A percentile compares a stretch with the other conserved stretches of the same genome.
phyloP scores from a whole-genome alignment of 2,113 vertebrate species.

The Odontesthes bonariensis region DNA sequence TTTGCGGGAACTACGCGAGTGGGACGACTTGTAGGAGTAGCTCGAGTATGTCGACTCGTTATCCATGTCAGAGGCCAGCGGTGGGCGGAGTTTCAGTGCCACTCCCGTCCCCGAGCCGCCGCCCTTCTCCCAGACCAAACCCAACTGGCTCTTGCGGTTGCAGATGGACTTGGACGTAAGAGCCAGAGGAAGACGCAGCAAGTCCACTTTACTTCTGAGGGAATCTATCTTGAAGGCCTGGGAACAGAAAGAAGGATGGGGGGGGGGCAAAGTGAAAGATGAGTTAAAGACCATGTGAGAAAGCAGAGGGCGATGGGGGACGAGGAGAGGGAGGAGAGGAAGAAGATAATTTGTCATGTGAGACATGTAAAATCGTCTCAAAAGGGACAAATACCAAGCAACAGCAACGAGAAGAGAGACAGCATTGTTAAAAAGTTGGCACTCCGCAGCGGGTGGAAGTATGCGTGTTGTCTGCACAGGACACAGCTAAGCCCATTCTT shows the following conservation, averaged over 20 bases:
- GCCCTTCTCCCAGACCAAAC: conserved; percentile 79
- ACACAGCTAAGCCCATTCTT: conserved; percentile 34
- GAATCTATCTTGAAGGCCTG: conserved; percentile 96
- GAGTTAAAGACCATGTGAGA: not conserved
- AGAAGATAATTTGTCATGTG: conserved; percentile 58
- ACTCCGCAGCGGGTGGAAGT: conserved; percentile 35
- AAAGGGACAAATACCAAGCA: conserved; percentile 15
- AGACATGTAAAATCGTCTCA: conserved; percentile 37
- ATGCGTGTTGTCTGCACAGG: conserved; percentile 15
- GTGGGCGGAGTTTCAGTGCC: conserved; percentile 82
- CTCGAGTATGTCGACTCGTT: conserved; percentile 93
- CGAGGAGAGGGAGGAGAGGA: not conserved
- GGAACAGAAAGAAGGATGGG: not conserved
- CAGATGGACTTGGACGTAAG: conserved; percentile 84
- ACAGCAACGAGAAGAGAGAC: conserved; percentile 38
- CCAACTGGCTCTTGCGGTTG: conserved; percentile 79
- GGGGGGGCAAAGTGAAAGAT: not conserved
- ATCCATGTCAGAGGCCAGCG: conserved; percentile 86
- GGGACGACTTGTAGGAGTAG: conserved; percentile 92
- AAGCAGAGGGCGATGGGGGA: conserved; percentile 1
- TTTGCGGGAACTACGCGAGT: conserved; percentile 90
- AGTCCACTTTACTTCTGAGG: conserved; percentile 94
- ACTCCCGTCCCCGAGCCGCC: conserved; percentile 78
- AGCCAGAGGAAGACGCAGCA: conserved; percentile 91
- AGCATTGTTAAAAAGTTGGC: conserved; percentile 54